phyloP scores from a whole-genome alignment of 2,797 vertebrate genomes.

The Spinus pinus region DNA sequence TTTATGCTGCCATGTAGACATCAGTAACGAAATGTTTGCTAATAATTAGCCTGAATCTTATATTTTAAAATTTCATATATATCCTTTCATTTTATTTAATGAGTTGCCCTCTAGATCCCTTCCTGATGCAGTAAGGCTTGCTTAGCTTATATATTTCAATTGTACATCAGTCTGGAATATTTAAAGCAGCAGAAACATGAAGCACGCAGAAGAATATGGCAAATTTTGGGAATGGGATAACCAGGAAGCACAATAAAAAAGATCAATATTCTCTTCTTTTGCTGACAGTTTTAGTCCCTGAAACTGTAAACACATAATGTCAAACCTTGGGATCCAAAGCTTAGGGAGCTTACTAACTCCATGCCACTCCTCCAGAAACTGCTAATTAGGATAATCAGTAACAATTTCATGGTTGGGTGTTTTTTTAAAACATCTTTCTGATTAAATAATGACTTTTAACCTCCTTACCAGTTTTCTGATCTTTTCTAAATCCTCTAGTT shows the following conservation, averaged over 20 bases:
- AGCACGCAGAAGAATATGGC: neutral
- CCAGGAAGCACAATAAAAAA: neutral
- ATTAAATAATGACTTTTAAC: neutral
- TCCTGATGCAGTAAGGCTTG: neutral
- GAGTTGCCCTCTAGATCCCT: neutral
- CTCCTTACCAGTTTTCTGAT: neutral
- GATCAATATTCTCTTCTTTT: neutral
- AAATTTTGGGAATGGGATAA: neutral
- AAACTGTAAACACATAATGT: neutral
- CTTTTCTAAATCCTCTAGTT: neutral
- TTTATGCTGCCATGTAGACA: neutral
- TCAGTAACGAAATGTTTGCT: neutral
- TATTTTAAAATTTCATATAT: neutral
- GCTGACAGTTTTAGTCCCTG: neutral
- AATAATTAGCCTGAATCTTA: neutral
- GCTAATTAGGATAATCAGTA: conserved; percentile 1
- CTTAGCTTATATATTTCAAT: neutral
- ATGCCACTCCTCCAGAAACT: neutral
- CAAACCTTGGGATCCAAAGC: neutral
- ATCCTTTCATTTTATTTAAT: neutral
- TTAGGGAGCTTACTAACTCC: neutral
- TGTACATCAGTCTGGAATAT: neutral
- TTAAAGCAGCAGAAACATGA: neutral
- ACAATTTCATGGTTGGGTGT: neutral
- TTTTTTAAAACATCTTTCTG: neutral